Conservation (phyloP, 2,113 vertebrate species). For the Murina feae region DNA sequence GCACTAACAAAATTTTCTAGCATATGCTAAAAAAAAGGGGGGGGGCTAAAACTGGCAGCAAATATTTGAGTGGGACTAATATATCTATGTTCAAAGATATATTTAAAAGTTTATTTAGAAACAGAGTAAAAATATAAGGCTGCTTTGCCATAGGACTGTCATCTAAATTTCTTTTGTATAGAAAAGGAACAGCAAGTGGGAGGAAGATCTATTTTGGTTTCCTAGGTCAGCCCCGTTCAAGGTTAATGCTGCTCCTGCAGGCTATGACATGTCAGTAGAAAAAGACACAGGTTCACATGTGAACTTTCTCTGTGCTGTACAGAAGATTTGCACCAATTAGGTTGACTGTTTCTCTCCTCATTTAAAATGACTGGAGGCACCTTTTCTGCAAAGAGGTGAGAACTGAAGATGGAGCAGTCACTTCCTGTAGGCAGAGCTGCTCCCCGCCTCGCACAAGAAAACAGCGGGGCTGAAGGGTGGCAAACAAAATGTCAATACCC, state of each 20-base stretch:
- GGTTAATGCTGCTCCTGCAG: not conserved
- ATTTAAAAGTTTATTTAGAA: slow-evolving; percentile 28
- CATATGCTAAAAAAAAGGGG: not conserved
- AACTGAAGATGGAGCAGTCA: not conserved
- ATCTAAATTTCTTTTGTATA: not conserved
- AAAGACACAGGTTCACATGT: not conserved
- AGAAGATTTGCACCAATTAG: not conserved
- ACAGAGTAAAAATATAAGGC: not conserved
- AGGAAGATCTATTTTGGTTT: not conserved
- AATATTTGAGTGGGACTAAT: not conserved
- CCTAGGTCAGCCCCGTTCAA: not conserved
- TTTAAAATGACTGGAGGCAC: not conserved
- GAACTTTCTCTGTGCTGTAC: not conserved
- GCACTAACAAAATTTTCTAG: not conserved
- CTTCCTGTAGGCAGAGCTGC: not conserved
- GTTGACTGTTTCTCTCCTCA: not conserved
- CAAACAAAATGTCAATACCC: not conserved
- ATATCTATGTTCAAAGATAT: not conserved
- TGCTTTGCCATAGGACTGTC: not conserved
- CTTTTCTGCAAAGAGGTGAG: not conserved
- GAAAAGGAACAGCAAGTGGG: not conserved
- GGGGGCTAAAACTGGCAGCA: not conserved
- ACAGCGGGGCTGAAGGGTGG: not conserved
- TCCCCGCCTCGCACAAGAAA: slow-evolving; percentile 8
- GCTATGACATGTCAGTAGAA: not conserved